These are phyloP conservation scores for Gila robusta DNA, from an alignment of 2,797 vertebrate species.

Conservation along the genomic window DNA sequence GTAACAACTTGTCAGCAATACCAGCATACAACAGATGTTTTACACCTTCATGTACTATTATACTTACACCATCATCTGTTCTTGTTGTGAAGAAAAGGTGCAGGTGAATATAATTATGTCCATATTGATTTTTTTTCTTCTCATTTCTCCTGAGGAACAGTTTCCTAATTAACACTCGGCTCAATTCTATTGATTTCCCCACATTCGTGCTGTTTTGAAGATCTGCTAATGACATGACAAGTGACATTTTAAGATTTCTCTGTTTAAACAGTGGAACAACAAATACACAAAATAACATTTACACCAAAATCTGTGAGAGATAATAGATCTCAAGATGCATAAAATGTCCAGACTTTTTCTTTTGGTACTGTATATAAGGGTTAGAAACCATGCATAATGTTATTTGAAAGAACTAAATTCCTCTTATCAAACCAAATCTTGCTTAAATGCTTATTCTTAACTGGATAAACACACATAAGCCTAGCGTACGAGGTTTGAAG, in stretches of 20 bases:
- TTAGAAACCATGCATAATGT: not conserved
- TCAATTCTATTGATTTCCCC: slow-evolving; percentile 50
- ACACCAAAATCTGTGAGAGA: not conserved
- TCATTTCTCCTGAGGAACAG: slow-evolving; percentile 32
- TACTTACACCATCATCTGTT: not conserved
- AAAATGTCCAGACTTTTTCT: not conserved
- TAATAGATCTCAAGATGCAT: not conserved
- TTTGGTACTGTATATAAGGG: not conserved
- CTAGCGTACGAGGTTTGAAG: not conserved
- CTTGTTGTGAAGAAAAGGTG: not conserved
- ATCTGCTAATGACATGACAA: not conserved
- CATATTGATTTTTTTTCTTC: not conserved
- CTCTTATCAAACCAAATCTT: slow-evolving; percentile 40
- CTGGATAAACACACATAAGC: not conserved
- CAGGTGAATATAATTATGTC: slow-evolving; percentile 16
- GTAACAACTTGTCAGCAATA: not conserved
- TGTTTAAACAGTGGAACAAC: not conserved
- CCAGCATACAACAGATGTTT: too few species aligned
- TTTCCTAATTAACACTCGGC: slow-evolving; percentile 8
- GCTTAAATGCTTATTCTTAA: slow-evolving; percentile 37
- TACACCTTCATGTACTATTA: not conserved
- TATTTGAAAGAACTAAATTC: not conserved
- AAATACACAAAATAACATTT: not conserved
- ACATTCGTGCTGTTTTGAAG: slow-evolving; percentile 1
- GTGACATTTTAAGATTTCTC: not conserved